Evolutionary conservation across 37 sponge, comb jelly and placozoan genomes (phyloP).

Genomic region (Lycopodina hypogea): DNA sequence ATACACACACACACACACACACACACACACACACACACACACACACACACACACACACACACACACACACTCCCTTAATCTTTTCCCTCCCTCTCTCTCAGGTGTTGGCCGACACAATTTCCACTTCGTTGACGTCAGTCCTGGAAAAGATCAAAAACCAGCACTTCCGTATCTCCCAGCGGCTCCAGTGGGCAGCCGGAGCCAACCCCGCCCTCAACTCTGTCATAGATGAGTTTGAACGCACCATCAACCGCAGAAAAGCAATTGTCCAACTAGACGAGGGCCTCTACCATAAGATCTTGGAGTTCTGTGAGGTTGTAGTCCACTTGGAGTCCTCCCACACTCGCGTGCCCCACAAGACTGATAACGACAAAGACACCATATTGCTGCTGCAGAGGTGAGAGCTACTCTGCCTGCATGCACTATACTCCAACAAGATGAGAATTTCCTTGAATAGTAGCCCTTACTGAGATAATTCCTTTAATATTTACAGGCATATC

Average conservation of each 20-base stretch:
- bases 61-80: too few species aligned
- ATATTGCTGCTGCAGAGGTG: constrained; percentile 51
- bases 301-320: constrained; percentile 70
- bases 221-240: constrained; percentile 78
- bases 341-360: constrained; percentile 59
- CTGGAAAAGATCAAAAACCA: constrained; percentile 76
- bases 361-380: constrained; percentile 60
- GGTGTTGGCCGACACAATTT: constrained; percentile 66
- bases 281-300: constrained; percentile 63
- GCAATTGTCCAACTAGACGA: constrained; percentile 66
- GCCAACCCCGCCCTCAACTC: constrained; percentile 82
- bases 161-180: constrained; percentile 83
- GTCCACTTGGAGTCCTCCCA: constrained; percentile 87
- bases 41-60: constrained; percentile 8
- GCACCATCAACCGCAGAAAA: constrained; percentile 60
- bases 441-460: too few species aligned
- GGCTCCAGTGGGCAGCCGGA: constrained; percentile 96
- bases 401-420: neutral
- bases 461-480: neutral
- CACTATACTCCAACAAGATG: neutral
- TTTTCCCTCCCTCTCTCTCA: constrained; percentile 4
- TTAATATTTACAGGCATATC: neutral
- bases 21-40: neutral
- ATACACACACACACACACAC: neutral
- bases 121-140: constrained; percentile 43